Percentiles rank a stretch among this genome's conserved stretches.
Evolutionary conservation across 2,888 invertebrate genomes (phyloP).

Genomic region (Cistogaster globosa): DNA sequence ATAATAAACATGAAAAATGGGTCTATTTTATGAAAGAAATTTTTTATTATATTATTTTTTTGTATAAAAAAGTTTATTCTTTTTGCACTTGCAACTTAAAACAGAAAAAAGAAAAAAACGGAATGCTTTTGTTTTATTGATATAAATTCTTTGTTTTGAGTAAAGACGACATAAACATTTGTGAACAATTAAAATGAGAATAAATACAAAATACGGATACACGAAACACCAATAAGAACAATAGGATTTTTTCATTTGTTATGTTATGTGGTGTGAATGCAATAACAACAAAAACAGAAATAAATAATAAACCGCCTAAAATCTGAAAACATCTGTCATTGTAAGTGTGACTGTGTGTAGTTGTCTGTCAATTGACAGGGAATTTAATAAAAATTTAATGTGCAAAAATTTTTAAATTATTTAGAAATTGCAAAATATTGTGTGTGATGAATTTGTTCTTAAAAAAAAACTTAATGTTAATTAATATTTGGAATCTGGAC

Average conservation of each 20-base stretch:
- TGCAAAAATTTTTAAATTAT: not conserved
- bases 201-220: slow-evolving; percentile 49
- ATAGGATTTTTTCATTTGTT: slow-evolving; percentile 37
- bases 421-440: no score
- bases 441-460: no score
- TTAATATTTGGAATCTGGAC: no score
- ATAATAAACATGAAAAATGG: slow-evolving; percentile 31
- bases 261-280: slow-evolving; percentile 6
- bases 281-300: slow-evolving; percentile 10
- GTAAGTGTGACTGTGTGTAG: not conserved
- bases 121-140: slow-evolving; percentile 51
- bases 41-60: not conserved
- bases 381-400: slow-evolving; percentile 32
- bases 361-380: not conserved
- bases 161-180: slow-evolving; percentile 61
- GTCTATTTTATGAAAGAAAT: not conserved
- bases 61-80: slow-evolving; percentile 8
- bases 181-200: slow-evolving; percentile 54
- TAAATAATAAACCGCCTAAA: slow-evolving; percentile 1
- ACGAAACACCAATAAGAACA: slow-evolving; percentile 42
- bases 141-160: slow-evolving; percentile 44
- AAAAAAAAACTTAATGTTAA: no score
- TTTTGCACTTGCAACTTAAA: slow-evolving; percentile 29
- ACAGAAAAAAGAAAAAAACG: slow-evolving; percentile 19
- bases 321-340: not conserved